phyloP scores from a whole-genome alignment of 2,888 invertebrate species.

The Netelia fuscicornis region DNA sequence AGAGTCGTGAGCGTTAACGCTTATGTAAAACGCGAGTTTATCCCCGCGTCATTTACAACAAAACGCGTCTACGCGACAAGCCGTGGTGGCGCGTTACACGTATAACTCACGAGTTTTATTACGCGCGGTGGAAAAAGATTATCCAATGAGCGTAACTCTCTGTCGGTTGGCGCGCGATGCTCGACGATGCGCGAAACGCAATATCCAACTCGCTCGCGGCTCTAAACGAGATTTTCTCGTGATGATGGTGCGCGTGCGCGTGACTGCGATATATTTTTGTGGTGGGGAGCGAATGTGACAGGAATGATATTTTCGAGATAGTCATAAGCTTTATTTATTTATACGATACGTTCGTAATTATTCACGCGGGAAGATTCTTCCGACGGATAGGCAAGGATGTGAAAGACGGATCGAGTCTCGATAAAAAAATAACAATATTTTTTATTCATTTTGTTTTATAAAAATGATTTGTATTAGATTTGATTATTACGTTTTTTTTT shows the following conservation, averaged over 20 bases:
- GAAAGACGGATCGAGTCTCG: no score
- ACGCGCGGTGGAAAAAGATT: slow-evolving; percentile 9
- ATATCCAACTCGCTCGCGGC: neutral
- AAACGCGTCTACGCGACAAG: neutral
- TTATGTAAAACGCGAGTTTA: slow-evolving; percentile 38
- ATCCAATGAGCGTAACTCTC: slow-evolving; percentile 62
- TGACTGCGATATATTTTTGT: no score
- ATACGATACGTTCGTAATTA: neutral
- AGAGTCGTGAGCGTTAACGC: slow-evolving; percentile 23
- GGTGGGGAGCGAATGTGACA: neutral
- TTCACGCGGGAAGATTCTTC: neutral
- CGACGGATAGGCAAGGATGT: neutral
- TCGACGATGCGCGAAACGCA: slow-evolving; percentile 10
- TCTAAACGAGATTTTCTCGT: slow-evolving; percentile 22
- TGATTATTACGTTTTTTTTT: no score
- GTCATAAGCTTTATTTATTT: neutral
- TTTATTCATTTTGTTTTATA: no score
- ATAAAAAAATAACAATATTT: no score
- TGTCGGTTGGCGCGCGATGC: neutral
- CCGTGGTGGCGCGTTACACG: neutral
- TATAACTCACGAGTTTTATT: slow-evolving; percentile 52
- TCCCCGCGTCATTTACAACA: neutral
- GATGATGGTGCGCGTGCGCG: neutral
- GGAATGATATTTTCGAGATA: slow-evolving; percentile 21
- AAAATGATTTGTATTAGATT: no score